phyloP scores from a whole-genome alignment of 2,113 vertebrate species.

The Eubucco bourcierii region DNA sequence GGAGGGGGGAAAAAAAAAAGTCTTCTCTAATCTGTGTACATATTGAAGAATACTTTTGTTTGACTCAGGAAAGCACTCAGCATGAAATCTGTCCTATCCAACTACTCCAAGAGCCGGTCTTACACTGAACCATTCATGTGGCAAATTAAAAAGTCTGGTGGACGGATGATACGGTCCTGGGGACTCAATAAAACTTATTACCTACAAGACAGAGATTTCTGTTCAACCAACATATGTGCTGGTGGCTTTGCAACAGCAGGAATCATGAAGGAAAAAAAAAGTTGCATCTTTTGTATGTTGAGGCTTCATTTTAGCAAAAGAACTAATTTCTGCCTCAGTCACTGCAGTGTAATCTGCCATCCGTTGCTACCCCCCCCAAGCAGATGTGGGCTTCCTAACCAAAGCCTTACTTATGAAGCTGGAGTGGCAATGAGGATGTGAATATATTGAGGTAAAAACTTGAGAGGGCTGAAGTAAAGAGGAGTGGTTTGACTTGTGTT shows the following conservation, averaged over 20 bases:
- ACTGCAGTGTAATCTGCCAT: background rate
- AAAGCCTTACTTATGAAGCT: background rate
- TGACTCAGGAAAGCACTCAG: slow-evolving; percentile 38
- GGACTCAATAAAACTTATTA: slow-evolving; percentile 68
- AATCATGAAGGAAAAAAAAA: slow-evolving; percentile 23
- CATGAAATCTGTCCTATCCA: slow-evolving; percentile 35
- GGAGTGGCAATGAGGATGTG: background rate
- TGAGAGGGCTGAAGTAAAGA: background rate
- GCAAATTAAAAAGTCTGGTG: slow-evolving; percentile 72
- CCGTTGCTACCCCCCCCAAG: background rate
- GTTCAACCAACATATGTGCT: slow-evolving; percentile 14
- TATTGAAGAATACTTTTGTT: slow-evolving; percentile 14
- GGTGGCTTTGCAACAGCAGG: slow-evolving; percentile 31
- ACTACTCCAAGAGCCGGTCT: slow-evolving; percentile 36
- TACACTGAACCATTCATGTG: slow-evolving; percentile 61
- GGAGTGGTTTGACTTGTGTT: background rate
- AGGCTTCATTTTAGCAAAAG: slow-evolving; percentile 8
- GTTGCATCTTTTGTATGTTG: background rate
- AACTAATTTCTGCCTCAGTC: slow-evolving; percentile 15
- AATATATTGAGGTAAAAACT: background rate
- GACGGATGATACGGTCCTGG: slow-evolving; percentile 44
- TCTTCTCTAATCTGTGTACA: slow-evolving; percentile 7
- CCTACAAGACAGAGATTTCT: slow-evolving; percentile 46
- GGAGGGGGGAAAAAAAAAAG: too few relatives aligned
- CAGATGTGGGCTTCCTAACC: background rate